Evolutionary conservation across 2,888 invertebrate genomes (phyloP), one percentile per base, ranked within the genome.

Genomic region (Epicampocera succincta): DNA sequence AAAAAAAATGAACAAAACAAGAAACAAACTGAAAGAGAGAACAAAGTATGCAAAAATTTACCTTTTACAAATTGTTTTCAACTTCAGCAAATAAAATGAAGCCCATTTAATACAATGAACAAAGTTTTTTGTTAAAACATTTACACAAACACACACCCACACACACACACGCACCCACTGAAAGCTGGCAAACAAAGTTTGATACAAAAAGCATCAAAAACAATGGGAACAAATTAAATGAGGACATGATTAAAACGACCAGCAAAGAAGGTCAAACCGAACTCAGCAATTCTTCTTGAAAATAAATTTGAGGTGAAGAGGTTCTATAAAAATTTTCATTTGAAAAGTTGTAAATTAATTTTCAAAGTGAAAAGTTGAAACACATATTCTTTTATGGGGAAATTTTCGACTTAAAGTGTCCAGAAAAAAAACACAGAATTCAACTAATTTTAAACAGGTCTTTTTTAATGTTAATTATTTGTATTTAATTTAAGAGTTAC

Each of bases 11-110:
- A 6, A 65, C 50, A 61, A 25, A 25, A 25, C n/a, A n/a, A n/a
- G n/a, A n/a, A n/a, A n/a, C n/a, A n/a, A n/a, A n/a, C n/a, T n/a
- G n/a, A n/a, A n/a, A n/a, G n/a, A n/a, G n/a, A n/a, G n/a, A n/a
- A n/a, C n/a, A n/a, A n/a, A 29, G 29, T 29, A 29, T 29, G 29
- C 29, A 29, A 29, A 58, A 25, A n/a, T 56, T 29, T 74, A 58
- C 60, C 44, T 46, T 60, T 60, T 12, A 44, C 42, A 74, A 80
- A 71, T 74, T 74, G 74, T 58, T 80, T 68, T 74, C 21, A 69
- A 71, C 63, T 69, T 56, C 13, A 58, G 38, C 56, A 44, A 80
- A 69, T 48, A 42, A 73, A 65, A 42, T 61, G 42, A 68, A 68
- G 38, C 33, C 54, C 68, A 74, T 68, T 73, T 58, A 61, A 63